These are phyloP conservation scores for Yponomeuta sedellus DNA, from an alignment of 2,888 invertebrate genomes.

Conservation along the genomic window DNA sequence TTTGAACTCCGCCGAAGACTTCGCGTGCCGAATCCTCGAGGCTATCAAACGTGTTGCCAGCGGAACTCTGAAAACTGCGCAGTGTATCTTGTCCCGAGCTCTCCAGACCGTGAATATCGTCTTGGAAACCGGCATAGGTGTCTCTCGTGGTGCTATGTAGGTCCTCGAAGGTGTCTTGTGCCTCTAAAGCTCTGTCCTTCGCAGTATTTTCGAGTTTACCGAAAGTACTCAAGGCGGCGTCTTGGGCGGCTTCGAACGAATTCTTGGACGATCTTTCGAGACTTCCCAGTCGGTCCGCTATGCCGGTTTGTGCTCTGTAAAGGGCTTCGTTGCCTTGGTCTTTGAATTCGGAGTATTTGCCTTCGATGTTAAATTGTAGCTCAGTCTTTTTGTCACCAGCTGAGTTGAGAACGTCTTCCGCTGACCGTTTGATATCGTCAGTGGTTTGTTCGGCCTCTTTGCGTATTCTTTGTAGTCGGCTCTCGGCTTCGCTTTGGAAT, in stretches of 20 bases:
- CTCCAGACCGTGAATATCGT: conserved; percentile 58
- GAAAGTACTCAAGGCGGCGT: conserved; percentile 66
- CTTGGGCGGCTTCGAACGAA: conserved; percentile 57
- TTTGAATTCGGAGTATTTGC: conserved; percentile 37
- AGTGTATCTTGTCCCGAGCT: conserved; percentile 64
- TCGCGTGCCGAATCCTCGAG: conserved; percentile 61
- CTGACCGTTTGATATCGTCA: conserved; percentile 62
- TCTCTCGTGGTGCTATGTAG: conserved; percentile 63
- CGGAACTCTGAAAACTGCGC: conserved; percentile 68
- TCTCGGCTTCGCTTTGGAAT: conserved; percentile 36
- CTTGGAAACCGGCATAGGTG: conserved; percentile 58
- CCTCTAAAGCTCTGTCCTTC: conserved; percentile 60
- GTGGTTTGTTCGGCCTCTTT: conserved; percentile 63
- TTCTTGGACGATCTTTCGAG: conserved; percentile 52
- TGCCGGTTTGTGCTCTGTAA: conserved; percentile 39
- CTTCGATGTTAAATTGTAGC: conserved; percentile 40
- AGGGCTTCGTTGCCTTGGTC: conserved; percentile 40
- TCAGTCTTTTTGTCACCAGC: conserved; percentile 49
- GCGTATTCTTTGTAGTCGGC: conserved; percentile 59
- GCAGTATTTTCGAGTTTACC: conserved; percentile 66
- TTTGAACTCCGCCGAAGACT: conserved; percentile 44
- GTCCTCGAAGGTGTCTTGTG: conserved; percentile 60
- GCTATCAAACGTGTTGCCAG: conserved; percentile 67
- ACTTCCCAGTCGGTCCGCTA: conserved; percentile 36
- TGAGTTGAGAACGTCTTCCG: conserved; percentile 55